Evolutionary conservation across 1,140 invertebrate genomes (phyloP), one percentile per base, ranked within the genome.

Genomic region (Drosophila pallidifrons): DNA sequence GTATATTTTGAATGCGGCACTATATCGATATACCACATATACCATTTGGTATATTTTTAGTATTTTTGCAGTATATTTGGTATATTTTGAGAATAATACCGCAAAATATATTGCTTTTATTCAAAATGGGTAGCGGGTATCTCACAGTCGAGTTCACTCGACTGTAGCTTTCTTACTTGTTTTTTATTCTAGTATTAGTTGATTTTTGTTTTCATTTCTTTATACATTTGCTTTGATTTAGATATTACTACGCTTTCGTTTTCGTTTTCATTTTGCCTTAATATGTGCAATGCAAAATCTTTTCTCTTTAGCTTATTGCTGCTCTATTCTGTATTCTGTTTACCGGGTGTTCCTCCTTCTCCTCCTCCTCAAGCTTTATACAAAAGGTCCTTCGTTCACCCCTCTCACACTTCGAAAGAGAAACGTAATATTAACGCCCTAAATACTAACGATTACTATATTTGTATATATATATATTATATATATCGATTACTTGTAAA

Each of bases 221-320:
- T 87, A 88, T 76, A 88, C 68, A 86, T 72, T 88, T 81, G 77
- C 85, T 88, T 88, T 89, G 85, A 88, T 88, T 88, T 88, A 88
- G 83, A 88, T 88, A 88, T 89, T 88, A 72, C 83, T 88, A 88
- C 83, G 83, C 83, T 88, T 88, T 86, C 41, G 65, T 72, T 72
- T 58, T 65, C 63, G 66, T 72, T 78, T 38, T 38, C 35, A 38
- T 38, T 73, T 65, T 67, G 72, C 65, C 49, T 54, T 54, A 15
- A 60, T 61, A 60, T 60, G 64, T 77, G 77, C 77, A 77, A 69
- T 68, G 57, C 59, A 71, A 66, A 65, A 72, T 67, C 57, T 49
- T 72, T 35, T 61, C 64, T 61, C 64, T 54, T 61, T 66, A 69
- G 51, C 64, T 64, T 67, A 80, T 45, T 80, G 70, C 38, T 46